Evolutionary conservation across 2,113 vertebrate species (phyloP), one percentile per base, ranked within the genome.

Genomic region (Oncorhynchus kisutch): DNA sequence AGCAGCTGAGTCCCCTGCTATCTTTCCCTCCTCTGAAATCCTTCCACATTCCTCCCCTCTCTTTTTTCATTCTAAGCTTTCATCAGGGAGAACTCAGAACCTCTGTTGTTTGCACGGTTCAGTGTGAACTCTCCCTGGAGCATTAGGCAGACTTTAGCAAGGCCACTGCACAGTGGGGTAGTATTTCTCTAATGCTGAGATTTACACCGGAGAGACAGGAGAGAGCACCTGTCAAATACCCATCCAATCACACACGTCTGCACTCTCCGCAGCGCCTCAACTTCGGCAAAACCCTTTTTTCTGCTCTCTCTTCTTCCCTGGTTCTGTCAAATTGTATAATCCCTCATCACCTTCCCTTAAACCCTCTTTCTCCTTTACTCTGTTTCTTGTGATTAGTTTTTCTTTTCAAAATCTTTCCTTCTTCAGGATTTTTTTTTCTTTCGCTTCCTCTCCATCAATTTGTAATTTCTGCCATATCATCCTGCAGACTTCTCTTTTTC

Each of bases 281-380:
- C 71, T 83, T 88, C 7, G 67, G 79, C 76, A 81, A 86, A 85
- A 85, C 76, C 71, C 78, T 86, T 84, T 82, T 77, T 64, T 54
- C 73, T 24, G 72, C 83, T 82, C 68, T 70, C 60, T 69, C 49
- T 82, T 64, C 73, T 71, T 83, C 60, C 74, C 45, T 74, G 72
- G 67, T 74, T 87, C 81, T 84, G 79, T 83, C 82, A 82, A 74
- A 70, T 76, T 74, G 57, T 74, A 81, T 81, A 84, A 86, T 88
- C 81, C 75, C 83, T 81, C 80, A 80, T 84, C 85, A 79, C 79
- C 82, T 85, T 81, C 27, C 65, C 77, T 67, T 24, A 79, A 90
- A 76, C 72, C 78, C 71, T 82, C 72, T 81, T 77, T 78, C 51
- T 18, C 16, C 39, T 54, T 5, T 54, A 18, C 71, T 79, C 8